Evolutionary conservation across 2,113 vertebrate genomes (phyloP), one percentile per base, ranked within the genome.

Genomic region (Conger conger): DNA sequence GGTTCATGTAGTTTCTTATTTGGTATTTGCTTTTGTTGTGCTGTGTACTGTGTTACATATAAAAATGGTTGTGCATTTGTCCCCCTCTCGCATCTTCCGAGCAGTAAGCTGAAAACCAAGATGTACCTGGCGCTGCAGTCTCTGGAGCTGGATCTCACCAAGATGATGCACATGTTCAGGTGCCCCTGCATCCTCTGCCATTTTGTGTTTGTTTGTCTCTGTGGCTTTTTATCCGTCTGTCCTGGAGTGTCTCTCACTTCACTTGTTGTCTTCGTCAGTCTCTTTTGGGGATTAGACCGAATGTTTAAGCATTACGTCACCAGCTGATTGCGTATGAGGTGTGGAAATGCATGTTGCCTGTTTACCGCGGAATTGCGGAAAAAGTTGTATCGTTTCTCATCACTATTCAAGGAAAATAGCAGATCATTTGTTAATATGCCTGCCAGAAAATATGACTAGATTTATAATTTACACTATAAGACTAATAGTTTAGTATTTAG

Each of bases 161-260:
- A 99, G 94, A 99, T 99, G 98, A 98, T 98, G 86, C 96, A 97
- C 88, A 98, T 99, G 97, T 99, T 98, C 86, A 97, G 97, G 98
- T 99, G 92, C 20, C 0, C 68, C 27, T 33, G 68, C 27, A 33
- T 73, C 68, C 8, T 73, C 73, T 5, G 68, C 13, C 27, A 1
- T 73, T 73, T 73, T n/a, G n/a, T n/a, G 11, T 68, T 73, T 33
- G 27, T 33, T 35, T 82, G 30, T 79, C 35, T 82, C 27, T 80
- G 33, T 35, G n/a, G 42, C 38, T 60, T 17, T 38, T 42, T 42
- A 50, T 11, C 45, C 45, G 15, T 50, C n/a, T 76, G 27, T 30
- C 8, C 7, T 1, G 7, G 40, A 40, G 36, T 40, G 38, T 79
- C 18, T 79, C 37, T 45, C 18, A n/a, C 2, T 27, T 9, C n/a